Base-by-base conservation (phyloP, 2,113 vertebrate species). In the Dicerorhinus sumatrensis region DNA sequence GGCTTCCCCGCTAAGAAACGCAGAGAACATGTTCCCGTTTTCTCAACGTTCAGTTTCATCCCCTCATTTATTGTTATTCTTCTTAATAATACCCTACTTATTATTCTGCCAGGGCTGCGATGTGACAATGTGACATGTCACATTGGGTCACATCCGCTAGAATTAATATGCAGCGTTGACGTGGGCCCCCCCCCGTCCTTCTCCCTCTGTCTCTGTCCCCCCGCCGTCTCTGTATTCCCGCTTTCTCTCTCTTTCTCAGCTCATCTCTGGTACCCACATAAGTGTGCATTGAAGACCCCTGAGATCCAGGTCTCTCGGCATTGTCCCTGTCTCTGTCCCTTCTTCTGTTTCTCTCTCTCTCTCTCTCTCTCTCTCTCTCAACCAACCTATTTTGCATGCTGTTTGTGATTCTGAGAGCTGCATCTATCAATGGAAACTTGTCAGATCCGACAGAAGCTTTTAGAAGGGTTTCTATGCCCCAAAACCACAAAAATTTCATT, bases 401-500 rank as follows among this genome's bases (percentile, higher is more conserved):
- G 99, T 99, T 99, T 99, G 99, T 99, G 99, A 99, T 98, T 99
- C 99, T 99, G 99, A 99, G 99, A 99, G 99, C 99, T 99, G 99
- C 99, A 99, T 99, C 99, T 99, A 99, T 99, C 98, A 99, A 99
- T 99, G 99, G 99, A 99, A 99, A 99, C 99, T 99, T 99, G 99
- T 99, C 99, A 99, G 99, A 99, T 99, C 99, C 99, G 99, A 99
- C 99, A 99, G 99, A 99, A 99, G 99, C 99, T 99, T 99, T 95
- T 99, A 99, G 99, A 99, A 99, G 99, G 99, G 99, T 99, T 99
- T 99, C 99, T 99, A 99, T 99, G 99, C 99, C 99, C 99, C 89
- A 99, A 99, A 99, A 99, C 99, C 99, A 99, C 99, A 99, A 99
- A 99, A 99, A 99, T 99, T 99, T 99, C 99, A 99, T 99, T 99